Evolutionary conservation across 1,140 invertebrate genomes (phyloP), one percentile per base, ranked within the genome.

Genomic region (Tigriopus japonicus): DNA sequence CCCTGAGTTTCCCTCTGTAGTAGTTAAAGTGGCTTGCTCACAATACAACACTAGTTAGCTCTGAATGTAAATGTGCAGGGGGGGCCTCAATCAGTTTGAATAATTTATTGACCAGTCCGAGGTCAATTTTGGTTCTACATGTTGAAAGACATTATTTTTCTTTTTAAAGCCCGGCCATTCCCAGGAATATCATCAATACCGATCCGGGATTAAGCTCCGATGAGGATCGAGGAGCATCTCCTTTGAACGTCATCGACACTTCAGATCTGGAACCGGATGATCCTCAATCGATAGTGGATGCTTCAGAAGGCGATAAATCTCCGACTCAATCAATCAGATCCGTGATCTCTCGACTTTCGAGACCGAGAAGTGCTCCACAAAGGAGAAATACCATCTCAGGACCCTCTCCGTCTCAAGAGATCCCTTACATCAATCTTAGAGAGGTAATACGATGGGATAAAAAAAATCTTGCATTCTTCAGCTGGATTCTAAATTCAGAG

Each of bases 321-420:
- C 42, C 45, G 10, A 52, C 58, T 23, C 58, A 52, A 35, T 60
- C 58, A 13, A 51, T 60, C 21, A 5, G 59, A 35, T 61, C 59
- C 21, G 45, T 61, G n/a, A 15, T 60, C 13, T 35, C 28, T 35
- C 28, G 28, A 35, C 35, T 61, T 13, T 53, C 52, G n/a, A 42
- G 59, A 28, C 59, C 59, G 6, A 54, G 59, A 19, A 54, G 49
- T 24, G 51, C 59, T 10, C 59, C 59, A 35, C 21, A 35, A 12
- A 17, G 59, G 2, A 42, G 59, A 23, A 52, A 49, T 5, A 61
- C 59, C 21, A 61, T 61, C 17, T 56, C 49, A 21, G 59, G 49
- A 19, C n/a, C 24, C 2, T 58, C 59, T 28, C 45, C 45, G 14
- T n/a, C 59, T 10, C 45, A 51, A 17, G 52, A 17, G 28, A 17